Percentiles rank a stretch among this genome's conserved stretches.
phyloP scores from a whole-genome alignment of 2,797 vertebrate species.

The Siniperca obscura region DNA sequence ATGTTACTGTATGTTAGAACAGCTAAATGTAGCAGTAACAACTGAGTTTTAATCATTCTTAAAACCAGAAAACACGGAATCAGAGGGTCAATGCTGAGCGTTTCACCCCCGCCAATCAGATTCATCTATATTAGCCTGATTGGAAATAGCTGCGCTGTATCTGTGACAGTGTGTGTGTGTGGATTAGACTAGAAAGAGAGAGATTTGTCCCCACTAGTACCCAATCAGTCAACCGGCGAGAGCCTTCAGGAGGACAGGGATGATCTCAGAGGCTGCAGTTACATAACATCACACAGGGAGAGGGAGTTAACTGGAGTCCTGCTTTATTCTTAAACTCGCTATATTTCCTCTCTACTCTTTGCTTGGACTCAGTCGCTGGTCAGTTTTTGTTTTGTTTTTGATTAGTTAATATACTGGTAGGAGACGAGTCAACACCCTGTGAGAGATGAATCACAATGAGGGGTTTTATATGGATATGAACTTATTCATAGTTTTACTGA shows the following conservation, averaged over 20 bases:
- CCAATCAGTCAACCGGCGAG: constrained; percentile 46
- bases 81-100: background rate
- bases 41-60: too few relatives aligned
- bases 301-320: constrained; percentile 11
- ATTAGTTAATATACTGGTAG: background rate
- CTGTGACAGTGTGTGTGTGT: background rate
- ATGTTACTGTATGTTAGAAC: background rate
- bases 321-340: constrained; percentile 5
- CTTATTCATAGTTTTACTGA: background rate
- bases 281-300: constrained; percentile 55
- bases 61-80: background rate
- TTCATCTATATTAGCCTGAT: background rate
- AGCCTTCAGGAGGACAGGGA: constrained; percentile 61
- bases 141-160: constrained; percentile 15
- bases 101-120: background rate
- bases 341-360: background rate
- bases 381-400: background rate
- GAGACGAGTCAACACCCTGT: background rate
- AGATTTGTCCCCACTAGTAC: constrained; percentile 50
- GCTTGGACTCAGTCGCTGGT: background rate
- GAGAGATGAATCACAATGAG: constrained; percentile 3
- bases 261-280: constrained; percentile 73
- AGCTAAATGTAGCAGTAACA: too few relatives aligned
- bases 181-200: constrained; percentile 44
- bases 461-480: background rate